Evolutionary conservation across 2,888 invertebrate species (phyloP), one percentile per base, ranked within the genome.

Genomic region (Pristionchus fissidentatus): DNA sequence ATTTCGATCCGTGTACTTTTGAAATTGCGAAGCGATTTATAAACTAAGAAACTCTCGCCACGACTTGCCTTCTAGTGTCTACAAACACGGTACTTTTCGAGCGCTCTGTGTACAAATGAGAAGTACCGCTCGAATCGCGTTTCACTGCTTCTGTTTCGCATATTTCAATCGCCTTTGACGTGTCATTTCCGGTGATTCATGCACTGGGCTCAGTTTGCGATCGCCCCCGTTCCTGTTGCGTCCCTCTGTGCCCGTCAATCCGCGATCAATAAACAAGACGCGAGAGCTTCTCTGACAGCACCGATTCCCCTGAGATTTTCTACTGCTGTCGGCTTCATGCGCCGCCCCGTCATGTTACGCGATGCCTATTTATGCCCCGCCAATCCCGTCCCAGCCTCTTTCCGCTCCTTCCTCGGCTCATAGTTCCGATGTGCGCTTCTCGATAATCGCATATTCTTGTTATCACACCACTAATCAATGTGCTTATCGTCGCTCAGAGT

Each of bases 401-500:
- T 41, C 38, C 29, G 38, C 38, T 22, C 29, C 7, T 22, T 1
- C 26, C 22, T 57, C 57, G 29, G n/a, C 38, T 66, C 38, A 29
- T 38, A 22, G 62, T 62, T 15, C 62, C n/a, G n/a, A n/a, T n/a
- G n/a, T 66, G 7, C 38, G 15, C 38, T n/a, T n/a, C 66, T 19
- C 19, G 2, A 32, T 66, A 38, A 38, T 66, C 66, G n/a, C n/a
- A n/a, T n/a, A n/a, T n/a, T 38, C 66, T 8, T 66, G 66, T 66
- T 66, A 66, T 66, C 66, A 38, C 22, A 38, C 38, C 66, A 38
- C 66, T 66, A 66, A 66, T 66, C 66, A 66, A 66, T 66, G 66
- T 41, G 38, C 35, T 66, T 66, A 66, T 66, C 66, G 38, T n/a
- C n/a, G n/a, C n/a, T n/a, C n/a, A n/a, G n/a, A n/a, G n/a, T n/a